Conservation (phyloP, 1,140 invertebrate species). For the Antheraea mylitta region DNA sequence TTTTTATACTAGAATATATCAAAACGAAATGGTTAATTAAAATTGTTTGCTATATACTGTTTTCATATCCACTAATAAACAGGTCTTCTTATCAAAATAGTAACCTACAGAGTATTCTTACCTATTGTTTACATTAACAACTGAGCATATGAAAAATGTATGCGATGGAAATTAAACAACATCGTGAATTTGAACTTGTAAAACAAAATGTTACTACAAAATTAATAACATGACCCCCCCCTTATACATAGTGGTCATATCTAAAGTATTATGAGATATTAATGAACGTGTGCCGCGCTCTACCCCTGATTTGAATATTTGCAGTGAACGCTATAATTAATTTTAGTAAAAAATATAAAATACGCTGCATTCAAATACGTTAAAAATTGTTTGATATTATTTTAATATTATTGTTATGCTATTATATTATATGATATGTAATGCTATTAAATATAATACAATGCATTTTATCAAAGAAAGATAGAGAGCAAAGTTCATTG, state of each 20-base stretch:
- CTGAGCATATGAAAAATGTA: background rate
- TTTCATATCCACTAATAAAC: too few species aligned
- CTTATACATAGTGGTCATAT: conserved; percentile 8
- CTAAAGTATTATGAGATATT: conserved; percentile 18
- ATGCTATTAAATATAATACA: too few species aligned
- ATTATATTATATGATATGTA: too few species aligned
- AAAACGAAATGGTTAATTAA: too few species aligned
- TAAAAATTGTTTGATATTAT: too few species aligned
- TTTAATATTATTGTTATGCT: too few species aligned
- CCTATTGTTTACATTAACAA: too few species aligned
- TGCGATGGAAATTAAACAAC: background rate
- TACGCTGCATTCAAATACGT: background rate
- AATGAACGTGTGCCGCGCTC: conserved; percentile 5
- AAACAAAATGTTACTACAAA: background rate
- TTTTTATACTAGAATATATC: too few species aligned
- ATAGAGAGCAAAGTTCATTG: background rate
- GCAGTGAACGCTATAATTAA: background rate
- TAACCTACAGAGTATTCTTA: too few species aligned
- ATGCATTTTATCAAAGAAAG: too few species aligned
- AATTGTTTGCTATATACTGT: too few species aligned
- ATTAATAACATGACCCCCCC: background rate
- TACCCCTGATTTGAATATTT: conserved; percentile 5
- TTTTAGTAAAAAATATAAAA: background rate
- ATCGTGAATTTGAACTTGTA: background rate
- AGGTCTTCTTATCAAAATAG: too few species aligned